These are phyloP conservation scores for Menidia menidia DNA, from an alignment of 2,797 vertebrate species.

Conservation along the genomic window DNA sequence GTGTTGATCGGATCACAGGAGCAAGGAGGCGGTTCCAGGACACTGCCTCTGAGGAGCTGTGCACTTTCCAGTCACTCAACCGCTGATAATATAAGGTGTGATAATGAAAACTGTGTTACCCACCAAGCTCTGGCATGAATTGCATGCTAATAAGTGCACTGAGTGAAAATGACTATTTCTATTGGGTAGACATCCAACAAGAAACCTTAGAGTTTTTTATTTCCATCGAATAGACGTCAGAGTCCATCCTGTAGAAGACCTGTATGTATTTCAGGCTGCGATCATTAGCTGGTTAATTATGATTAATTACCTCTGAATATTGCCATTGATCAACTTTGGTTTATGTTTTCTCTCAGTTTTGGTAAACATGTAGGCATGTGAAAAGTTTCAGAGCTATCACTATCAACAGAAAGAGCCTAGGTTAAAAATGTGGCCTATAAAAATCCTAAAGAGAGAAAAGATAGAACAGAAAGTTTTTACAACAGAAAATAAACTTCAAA, in stretches of 20 bases:
- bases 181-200: neutral
- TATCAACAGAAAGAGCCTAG: no score
- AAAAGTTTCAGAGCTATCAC: no score
- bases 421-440: no score
- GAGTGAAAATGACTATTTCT: conserved; percentile 3
- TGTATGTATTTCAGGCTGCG: neutral
- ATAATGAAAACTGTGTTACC: neutral
- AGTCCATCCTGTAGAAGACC: neutral
- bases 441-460: no score
- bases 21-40: neutral
- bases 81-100: conserved; percentile 1
- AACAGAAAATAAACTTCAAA: no score
- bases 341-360: neutral
- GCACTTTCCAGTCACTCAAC: neutral
- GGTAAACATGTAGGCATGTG: neutral
- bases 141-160: conserved; percentile 1
- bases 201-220: neutral
- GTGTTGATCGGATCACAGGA: neutral
- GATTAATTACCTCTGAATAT: neutral
- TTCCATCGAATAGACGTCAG: neutral
- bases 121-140: conserved; percentile 1
- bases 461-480: no score
- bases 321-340: conserved; percentile 6
- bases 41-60: neutral
- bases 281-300: conserved; percentile 2